Conservation (phyloP, 2,888 invertebrate genomes). For the Philonicus albiceps region DNA sequence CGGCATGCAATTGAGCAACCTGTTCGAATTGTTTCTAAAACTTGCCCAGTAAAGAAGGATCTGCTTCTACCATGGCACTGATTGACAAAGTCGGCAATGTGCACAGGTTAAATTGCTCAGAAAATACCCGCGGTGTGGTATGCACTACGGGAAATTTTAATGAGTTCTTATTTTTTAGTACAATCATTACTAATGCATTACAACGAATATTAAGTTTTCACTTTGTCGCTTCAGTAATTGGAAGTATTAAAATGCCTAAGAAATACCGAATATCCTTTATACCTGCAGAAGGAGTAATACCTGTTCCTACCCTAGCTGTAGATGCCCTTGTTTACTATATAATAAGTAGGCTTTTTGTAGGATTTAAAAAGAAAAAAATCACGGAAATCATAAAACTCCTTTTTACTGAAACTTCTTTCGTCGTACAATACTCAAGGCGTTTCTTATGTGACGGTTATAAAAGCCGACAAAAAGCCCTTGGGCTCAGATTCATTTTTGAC, state of each 20-base stretch:
- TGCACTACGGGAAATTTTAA: not conserved
- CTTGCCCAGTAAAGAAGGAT: not conserved
- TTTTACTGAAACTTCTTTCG: conserved; percentile 4
- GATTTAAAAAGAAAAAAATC: not conserved
- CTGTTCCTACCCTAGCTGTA: not conserved
- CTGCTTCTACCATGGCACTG: not conserved
- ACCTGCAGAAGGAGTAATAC: not conserved
- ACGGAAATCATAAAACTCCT: conserved; percentile 9
- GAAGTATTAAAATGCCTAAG: not conserved
- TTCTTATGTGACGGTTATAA: conserved; percentile 15
- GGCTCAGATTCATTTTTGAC: conserved; percentile 23
- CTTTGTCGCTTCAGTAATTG: not conserved
- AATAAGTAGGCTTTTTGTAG: not conserved
- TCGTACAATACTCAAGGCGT: not conserved
- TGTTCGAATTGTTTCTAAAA: not conserved
- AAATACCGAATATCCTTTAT: not conserved
- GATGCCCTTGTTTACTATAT: not conserved
- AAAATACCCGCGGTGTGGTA: not conserved
- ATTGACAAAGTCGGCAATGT: not conserved
- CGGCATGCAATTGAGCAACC: not conserved
- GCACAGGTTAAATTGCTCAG: not conserved
- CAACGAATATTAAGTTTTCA: not conserved
- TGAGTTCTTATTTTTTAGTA: not conserved
- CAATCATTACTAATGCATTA: not conserved
- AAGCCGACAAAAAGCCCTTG: conserved; percentile 23